These are phyloP conservation scores for Drosophila anomelani DNA, from an alignment of 2,888 invertebrate genomes.

Conservation along the genomic window DNA sequence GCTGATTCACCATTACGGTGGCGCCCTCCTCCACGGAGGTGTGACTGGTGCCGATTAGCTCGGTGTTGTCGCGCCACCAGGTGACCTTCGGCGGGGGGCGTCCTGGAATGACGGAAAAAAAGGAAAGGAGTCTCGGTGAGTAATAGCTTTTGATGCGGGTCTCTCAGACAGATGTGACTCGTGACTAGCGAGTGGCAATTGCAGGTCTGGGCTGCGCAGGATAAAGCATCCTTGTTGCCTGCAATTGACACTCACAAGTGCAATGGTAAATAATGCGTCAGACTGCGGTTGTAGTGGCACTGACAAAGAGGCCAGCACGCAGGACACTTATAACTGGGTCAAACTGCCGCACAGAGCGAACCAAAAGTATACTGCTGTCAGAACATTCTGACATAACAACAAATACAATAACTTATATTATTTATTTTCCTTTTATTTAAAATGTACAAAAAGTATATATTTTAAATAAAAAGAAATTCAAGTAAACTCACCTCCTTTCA, in stretches of 20 bases:
- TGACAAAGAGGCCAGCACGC: constrained; percentile 24
- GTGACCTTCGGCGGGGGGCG: constrained; percentile 92
- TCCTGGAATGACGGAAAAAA: constrained; percentile 85
- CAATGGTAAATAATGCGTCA: constrained; percentile 40
- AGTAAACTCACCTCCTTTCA: constrained; percentile 90
- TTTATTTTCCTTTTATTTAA: not conserved
- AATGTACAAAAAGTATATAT: no score
- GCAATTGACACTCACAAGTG: constrained; percentile 36
- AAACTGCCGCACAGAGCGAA: constrained; percentile 10
- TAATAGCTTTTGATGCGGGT: constrained; percentile 20
- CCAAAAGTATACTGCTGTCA: not conserved
- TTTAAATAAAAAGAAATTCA: not conserved
- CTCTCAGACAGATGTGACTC: constrained; percentile 2
- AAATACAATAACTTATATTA: not conserved
- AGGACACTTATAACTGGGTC: constrained; percentile 32
- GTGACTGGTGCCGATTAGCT: constrained; percentile 90
- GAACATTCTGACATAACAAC: not conserved
- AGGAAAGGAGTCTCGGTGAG: not conserved
- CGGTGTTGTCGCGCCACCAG: constrained; percentile 92
- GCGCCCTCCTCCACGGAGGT: constrained; percentile 87
- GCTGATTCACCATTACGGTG: constrained; percentile 89
- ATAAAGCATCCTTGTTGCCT: constrained; percentile 14
- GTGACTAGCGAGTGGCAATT: constrained; percentile 7
- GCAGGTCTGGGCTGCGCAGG: constrained; percentile 3
- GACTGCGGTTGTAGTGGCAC: constrained; percentile 22